A percentile compares a stretch with the other conserved stretches of the same genome.
Conservation (phyloP, 2,113 vertebrate species). For the Calidris pugnax region DNA sequence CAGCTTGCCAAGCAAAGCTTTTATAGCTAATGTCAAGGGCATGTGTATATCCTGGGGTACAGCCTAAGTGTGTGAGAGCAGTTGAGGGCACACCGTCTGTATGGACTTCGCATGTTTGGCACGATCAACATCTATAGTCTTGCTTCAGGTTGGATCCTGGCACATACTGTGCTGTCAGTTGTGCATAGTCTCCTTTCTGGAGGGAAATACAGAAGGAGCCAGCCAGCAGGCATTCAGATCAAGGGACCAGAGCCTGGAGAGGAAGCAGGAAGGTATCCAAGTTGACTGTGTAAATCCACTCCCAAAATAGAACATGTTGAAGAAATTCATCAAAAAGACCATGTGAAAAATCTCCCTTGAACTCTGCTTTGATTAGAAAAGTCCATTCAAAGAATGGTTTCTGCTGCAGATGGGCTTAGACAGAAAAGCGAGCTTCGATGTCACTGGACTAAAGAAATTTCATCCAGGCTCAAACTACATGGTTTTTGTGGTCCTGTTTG, state of each 20-base stretch:
- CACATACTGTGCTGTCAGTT: neutral
- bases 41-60: neutral
- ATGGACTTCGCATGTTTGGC: neutral
- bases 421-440: neutral
- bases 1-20: neutral
- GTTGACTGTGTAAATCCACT: neutral
- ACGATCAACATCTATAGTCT: neutral
- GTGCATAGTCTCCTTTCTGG: neutral
- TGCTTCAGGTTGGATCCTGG: neutral
- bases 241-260: neutral
- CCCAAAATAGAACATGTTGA: neutral
- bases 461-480: neutral
- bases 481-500: neutral
- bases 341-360: neutral
- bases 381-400: neutral
- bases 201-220: constrained; percentile 8
- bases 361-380: neutral
- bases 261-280: constrained; percentile 9
- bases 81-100: neutral
- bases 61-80: neutral
- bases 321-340: neutral
- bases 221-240: neutral
- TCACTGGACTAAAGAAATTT: neutral
- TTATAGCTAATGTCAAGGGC: neutral
- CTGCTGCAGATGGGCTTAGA: neutral